Evolutionary conservation across 2,888 invertebrate species (phyloP), one percentile per base, ranked within the genome.

Genomic region (Hydroisotoma schaefferi): DNA sequence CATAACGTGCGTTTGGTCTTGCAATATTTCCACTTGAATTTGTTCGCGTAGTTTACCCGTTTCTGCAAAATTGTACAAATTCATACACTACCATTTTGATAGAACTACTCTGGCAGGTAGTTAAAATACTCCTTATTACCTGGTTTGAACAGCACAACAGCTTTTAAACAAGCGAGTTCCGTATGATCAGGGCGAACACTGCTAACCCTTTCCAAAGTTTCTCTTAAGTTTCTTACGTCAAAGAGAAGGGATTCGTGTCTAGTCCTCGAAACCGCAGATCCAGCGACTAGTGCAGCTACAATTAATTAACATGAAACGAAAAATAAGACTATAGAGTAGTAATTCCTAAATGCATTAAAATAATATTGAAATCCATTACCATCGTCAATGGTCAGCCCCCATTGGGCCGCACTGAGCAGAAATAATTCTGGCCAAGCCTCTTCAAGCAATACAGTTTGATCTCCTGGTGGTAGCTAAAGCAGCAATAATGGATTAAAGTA

Each of bases 351-450:
- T 26, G 22, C 44, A 5, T 48, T 38, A 37, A 29, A 26, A 37
- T 48, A 29, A 38, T 29, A 53, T 47, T 58, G 20, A 57, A 44
- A 20, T 22, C 2, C 46, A 37, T 74, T 78, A 87, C 87, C 84
- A 79, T 87, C 85, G 67, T 88, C 87, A 33, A 90, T 82, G 20
- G 84, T 82, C 62, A 88, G 82, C 1, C 85, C 83, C 84, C 87
- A 87, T 74, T 92, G 90, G 0, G 90, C 87, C 8, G 90, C 88
- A 28, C 88, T 90, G 10, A 92, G 76, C 1, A 91, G 82, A 75
- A 90, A 91, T 3, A 92, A 77, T 75, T 91, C 90, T 73, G 85
- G 85, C 92, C 92, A 92, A 28, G 87, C 85, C 74, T 84, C 86
- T 73, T 87, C 86, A 55, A 92, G 77, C 38, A 92, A 80, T 53